These are phyloP conservation scores for Furcula furcula DNA, from an alignment of 2,888 invertebrate genomes.

Conservation along the genomic window DNA sequence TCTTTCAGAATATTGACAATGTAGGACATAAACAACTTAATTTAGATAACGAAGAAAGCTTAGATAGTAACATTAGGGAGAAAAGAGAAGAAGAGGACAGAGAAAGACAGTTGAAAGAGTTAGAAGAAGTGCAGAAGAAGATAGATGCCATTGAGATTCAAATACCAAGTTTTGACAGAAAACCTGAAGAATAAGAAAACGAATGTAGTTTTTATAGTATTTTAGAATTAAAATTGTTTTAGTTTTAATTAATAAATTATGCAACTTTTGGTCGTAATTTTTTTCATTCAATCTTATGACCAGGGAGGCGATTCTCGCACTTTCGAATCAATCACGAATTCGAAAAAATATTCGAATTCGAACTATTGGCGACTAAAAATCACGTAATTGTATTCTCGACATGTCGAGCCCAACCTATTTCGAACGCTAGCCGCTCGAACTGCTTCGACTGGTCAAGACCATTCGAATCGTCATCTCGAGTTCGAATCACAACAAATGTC, in stretches of 20 bases:
- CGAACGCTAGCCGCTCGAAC: too few relatives aligned
- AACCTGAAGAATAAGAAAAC: background rate
- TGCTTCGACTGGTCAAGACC: too few relatives aligned
- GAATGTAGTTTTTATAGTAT: background rate
- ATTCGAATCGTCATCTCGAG: too few relatives aligned
- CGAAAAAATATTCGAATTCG: too few relatives aligned
- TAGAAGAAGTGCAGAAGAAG: constrained; percentile 40
- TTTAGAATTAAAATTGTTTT: constrained; percentile 7
- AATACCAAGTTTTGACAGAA: constrained; percentile 5
- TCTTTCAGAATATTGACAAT: constrained; percentile 16
- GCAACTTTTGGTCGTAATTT: background rate
- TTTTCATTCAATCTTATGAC: too few relatives aligned
- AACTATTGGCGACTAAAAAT: too few relatives aligned
- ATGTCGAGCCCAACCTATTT: too few relatives aligned
- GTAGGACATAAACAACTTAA: background rate
- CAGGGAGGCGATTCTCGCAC: too few relatives aligned
- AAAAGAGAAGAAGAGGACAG: constrained; percentile 27
- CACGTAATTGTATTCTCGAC: too few relatives aligned
- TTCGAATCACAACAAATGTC: too few relatives aligned
- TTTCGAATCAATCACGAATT: too few relatives aligned
- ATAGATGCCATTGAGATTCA: constrained; percentile 30
- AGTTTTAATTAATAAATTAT: background rate
- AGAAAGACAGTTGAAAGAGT: constrained; percentile 34
- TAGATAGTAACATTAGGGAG: constrained; percentile 1
- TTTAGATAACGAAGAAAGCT: background rate